Percentiles rank a stretch among this genome's conserved stretches.
Conservation (phyloP, 2,113 vertebrate genomes). For the Oriolus oriolus region DNA sequence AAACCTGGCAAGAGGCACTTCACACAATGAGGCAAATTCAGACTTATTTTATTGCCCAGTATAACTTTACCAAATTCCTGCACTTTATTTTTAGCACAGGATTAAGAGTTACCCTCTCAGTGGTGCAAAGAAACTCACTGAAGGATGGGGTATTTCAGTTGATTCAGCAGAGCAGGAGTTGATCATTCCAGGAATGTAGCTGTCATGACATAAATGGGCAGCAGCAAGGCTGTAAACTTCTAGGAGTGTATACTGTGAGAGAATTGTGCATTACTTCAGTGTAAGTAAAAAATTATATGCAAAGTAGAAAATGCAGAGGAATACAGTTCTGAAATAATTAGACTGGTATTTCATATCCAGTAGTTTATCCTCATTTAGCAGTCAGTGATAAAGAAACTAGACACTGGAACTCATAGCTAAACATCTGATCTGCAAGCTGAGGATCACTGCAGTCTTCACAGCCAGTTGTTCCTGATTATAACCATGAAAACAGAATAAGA, state of each 20-base stretch:
- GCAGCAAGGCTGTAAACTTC: background rate
- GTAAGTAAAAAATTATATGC: background rate
- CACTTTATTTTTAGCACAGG: background rate
- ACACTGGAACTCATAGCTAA: background rate
- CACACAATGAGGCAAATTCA: background rate
- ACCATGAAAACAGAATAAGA: background rate
- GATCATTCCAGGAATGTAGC: background rate
- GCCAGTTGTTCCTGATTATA: background rate
- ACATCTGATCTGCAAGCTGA: constrained; percentile 6
- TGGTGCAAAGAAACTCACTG: background rate
- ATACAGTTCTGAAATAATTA: background rate
- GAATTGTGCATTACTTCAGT: background rate
- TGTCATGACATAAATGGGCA: background rate
- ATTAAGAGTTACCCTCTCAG: background rate
- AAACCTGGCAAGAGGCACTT: background rate
- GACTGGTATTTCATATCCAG: background rate
- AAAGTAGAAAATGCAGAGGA: background rate
- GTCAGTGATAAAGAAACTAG: background rate
- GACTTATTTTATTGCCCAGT: background rate
- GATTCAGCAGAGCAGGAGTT: background rate
- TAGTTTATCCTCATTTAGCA: background rate
- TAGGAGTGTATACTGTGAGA: background rate
- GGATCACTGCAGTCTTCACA: background rate
- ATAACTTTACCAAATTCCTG: background rate
- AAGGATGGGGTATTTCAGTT: background rate